A percentile compares a stretch with the other conserved stretches of the same genome.
Evolutionary conservation across 1,140 invertebrate species (phyloP).

Genomic region (Pseudomyrmex pallidus): DNA sequence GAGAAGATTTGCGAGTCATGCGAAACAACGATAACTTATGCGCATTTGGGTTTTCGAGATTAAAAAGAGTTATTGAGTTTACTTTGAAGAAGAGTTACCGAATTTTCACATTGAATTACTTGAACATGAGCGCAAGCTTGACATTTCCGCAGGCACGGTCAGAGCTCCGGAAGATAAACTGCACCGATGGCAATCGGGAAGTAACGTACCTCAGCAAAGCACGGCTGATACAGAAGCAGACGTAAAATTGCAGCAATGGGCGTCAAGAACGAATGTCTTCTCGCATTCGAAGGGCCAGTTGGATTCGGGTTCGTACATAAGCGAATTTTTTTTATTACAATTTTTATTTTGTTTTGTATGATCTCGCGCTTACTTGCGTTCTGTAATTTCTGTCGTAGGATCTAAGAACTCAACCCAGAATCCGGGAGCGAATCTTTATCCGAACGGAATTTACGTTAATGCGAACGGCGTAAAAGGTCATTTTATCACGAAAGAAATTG

Average conservation of each 20-base stretch:
- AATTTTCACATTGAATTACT: neutral
- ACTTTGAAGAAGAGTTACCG: neutral
- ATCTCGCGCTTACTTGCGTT: neutral
- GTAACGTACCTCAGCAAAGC: constrained; percentile 60
- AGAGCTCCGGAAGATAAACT: constrained; percentile 61
- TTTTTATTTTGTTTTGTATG: no score
- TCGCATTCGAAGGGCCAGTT: constrained; percentile 37
- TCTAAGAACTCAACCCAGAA: constrained; percentile 29
- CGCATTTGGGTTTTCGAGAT: no score
- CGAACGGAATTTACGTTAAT: constrained; percentile 71
- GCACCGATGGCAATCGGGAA: constrained; percentile 52
- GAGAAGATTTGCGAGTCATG: no score
- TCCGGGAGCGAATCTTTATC: constrained; percentile 37
- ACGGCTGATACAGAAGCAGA: constrained; percentile 59
- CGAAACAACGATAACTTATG: no score
- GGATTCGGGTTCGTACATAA: constrained; percentile 49
- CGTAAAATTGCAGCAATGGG: constrained; percentile 69
- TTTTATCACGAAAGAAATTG: constrained; percentile 71
- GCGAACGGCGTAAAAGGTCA: constrained; percentile 72
- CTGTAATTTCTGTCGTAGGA: constrained; percentile 32
- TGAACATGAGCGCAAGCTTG: constrained; percentile 19
- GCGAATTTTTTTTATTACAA: neutral
- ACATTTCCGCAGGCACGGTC: constrained; percentile 23
- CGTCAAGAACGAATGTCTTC: constrained; percentile 66
- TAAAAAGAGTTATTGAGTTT: no score